Evolutionary conservation across 2,888 invertebrate genomes (phyloP), one percentile per base, ranked within the genome.

Genomic region (Acanthacorydalis orientalis): DNA sequence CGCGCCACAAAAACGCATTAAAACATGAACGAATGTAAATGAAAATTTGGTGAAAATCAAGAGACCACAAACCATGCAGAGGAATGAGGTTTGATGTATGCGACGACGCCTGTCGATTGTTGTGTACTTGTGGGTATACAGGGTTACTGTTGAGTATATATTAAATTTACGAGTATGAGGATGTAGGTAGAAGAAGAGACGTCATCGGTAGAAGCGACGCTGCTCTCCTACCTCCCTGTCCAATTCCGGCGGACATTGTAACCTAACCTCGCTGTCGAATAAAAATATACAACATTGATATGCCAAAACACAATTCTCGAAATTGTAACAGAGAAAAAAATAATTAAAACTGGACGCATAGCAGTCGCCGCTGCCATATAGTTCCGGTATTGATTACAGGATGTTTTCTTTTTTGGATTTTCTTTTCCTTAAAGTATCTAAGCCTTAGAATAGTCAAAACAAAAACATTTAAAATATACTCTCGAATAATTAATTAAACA

Each of bases 11-110:
- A 61, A 60, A 61, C 59, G 56, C 60, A 60, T 61, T 60, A 60
- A 60, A 60, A 60, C 57, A 37, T 56, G 59, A 57, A 57, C 60
- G 58, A 56, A 60, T 60, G 60, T 60, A 60, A 60, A 60, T 60
- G 60, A 60, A 60, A 60, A 60, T 60, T 57, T 58, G 56, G 57
- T 57, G 57, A 56, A 54, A 50, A 50, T 50, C 50, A 50, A 50
- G 55, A 56, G 56, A 59, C 60, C 60, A 52, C 61, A 59, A 55
- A 58, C 52, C 42, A 42, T 16, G 23, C 42, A 16, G 37, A n/a
- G 37, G 37, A 37, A n/a, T 12, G 37, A 23, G 23, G 23, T 23
- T 23, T 23, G 23, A 23, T 23, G 23, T 23, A 23, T 23, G 23
- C 23, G 23, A 23, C 23, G 23, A 23, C 23, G 23, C 23, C 23